Evolutionary conservation across 2,888 invertebrate genomes (phyloP).

Genomic region (Drosophila fulvimacula): DNA sequence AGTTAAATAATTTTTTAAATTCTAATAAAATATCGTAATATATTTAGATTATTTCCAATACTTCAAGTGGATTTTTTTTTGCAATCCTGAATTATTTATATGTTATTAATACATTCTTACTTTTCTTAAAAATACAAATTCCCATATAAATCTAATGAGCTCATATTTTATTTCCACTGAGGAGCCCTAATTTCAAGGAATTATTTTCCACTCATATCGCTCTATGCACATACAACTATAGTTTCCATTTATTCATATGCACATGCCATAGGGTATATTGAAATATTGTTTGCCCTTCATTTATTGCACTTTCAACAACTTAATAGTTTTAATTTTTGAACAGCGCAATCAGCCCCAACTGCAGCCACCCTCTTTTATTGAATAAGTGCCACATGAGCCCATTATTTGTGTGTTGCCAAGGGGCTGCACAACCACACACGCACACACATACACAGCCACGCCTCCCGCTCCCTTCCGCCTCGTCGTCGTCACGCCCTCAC

Average conservation of each 20-base stretch:
- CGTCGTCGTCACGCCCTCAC: background rate
- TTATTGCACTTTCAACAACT: slow-evolving; percentile 20
- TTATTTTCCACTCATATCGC: background rate
- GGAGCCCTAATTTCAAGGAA: background rate
- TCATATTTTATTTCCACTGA: background rate
- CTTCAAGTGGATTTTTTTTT: no score
- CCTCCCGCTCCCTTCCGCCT: background rate
- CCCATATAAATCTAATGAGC: no score
- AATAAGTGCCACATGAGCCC: slow-evolving; percentile 43
- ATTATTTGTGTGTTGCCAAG: slow-evolving; percentile 40
- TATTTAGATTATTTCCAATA: no score
- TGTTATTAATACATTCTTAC: no score
- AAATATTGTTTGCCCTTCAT: background rate
- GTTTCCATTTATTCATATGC: background rate
- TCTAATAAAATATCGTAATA: no score
- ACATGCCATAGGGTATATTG: background rate
- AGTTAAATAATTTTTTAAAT: no score
- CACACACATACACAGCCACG: background rate
- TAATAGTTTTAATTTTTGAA: slow-evolving; percentile 32
- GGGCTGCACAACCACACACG: slow-evolving; percentile 8
- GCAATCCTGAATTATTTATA: no score
- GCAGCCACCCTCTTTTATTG: slow-evolving; percentile 20
- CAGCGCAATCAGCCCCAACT: slow-evolving; percentile 30
- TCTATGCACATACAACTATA: background rate
- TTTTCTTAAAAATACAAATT: no score